Conservation (phyloP, 2,888 invertebrate genomes). For the Chelonus formosanus region DNA sequence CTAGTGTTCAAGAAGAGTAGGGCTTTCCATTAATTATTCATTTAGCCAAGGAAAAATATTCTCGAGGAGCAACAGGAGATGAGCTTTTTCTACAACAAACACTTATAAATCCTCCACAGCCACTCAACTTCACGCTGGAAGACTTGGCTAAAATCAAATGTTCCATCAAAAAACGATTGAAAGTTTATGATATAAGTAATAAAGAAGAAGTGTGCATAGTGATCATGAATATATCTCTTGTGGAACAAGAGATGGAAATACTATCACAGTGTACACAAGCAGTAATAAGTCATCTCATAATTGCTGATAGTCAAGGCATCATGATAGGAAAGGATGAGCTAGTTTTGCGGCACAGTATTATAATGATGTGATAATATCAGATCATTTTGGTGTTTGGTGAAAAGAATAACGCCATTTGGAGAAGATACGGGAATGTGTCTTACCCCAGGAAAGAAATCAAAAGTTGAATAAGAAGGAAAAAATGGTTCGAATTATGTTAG, state of each 20-base stretch:
- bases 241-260: neutral
- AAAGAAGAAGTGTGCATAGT: neutral
- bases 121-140: neutral
- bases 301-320: neutral
- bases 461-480: too few species aligned
- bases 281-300: neutral
- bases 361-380: slow-evolving; percentile 23
- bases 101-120: neutral
- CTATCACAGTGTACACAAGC: neutral
- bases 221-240: neutral
- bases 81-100: neutral
- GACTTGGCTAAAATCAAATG: neutral
- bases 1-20: slow-evolving; percentile 7
- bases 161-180: neutral
- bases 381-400: slow-evolving; percentile 26
- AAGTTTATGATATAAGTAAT: neutral
- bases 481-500: too few species aligned
- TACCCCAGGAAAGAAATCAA: too few species aligned
- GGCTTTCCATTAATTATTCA: slow-evolving; percentile 7
- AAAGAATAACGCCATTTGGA: too few species aligned
- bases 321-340: neutral
- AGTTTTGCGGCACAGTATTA: slow-evolving; percentile 24
- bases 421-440: too few species aligned
- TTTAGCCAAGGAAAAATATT: slow-evolving; percentile 14
- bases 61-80: neutral